A percentile compares a stretch with the other conserved stretches of the same genome.
Conservation (phyloP, 1,140 invertebrate species). For the Dolichoris vasculosae region DNA sequence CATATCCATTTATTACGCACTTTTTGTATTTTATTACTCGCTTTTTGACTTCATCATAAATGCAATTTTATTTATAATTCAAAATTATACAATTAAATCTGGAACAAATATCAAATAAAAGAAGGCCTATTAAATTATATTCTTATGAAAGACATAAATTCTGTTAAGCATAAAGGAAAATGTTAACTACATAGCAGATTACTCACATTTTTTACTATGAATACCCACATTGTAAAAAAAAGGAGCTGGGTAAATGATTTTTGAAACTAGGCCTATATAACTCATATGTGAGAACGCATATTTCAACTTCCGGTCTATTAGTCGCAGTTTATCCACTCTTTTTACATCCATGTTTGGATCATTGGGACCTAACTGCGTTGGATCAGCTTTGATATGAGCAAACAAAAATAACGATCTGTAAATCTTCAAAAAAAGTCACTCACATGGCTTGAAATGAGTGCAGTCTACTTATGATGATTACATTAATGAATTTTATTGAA, state of each 20-base stretch:
- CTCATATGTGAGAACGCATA: slow-evolving; percentile 50
- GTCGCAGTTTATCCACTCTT: slow-evolving; percentile 54
- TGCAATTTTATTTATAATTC: neutral
- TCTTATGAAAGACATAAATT: neutral
- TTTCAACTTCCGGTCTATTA: slow-evolving; percentile 64
- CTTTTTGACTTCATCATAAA: neutral
- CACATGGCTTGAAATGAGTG: neutral
- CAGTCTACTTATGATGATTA: slow-evolving; percentile 2
- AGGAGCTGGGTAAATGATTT: slow-evolving; percentile 43
- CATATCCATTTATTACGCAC: no score
- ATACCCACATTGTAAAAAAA: slow-evolving; percentile 38
- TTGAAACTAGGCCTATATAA: slow-evolving; percentile 43
- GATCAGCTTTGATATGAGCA: slow-evolving; percentile 22
- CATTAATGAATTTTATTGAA: slow-evolving; percentile 28
- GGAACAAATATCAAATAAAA: neutral
- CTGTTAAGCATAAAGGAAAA: neutral
- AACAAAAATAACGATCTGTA: slow-evolving; percentile 48
- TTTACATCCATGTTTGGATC: neutral
- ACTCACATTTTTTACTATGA: neutral
- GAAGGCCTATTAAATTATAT: neutral
- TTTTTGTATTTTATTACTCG: neutral
- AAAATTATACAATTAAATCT: neutral
- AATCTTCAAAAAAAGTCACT: slow-evolving; percentile 17
- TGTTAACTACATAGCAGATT: neutral
- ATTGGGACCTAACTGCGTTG: neutral